Conservation (phyloP, 2,113 vertebrate genomes). For the Progne subis region DNA sequence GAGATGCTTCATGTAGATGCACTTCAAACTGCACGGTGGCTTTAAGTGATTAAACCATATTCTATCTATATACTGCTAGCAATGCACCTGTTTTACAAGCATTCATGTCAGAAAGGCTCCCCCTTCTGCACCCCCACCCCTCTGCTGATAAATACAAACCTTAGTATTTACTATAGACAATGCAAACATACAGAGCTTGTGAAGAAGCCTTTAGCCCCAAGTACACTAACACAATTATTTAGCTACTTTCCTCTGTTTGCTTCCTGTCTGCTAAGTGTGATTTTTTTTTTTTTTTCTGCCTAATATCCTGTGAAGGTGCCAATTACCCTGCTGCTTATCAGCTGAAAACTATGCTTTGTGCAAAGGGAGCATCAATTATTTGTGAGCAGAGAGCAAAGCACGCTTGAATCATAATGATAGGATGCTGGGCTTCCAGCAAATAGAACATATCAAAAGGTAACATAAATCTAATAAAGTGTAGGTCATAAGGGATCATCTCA, state of each 20-base stretch:
- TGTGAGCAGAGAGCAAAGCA: constrained; percentile 74
- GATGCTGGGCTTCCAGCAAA: constrained; percentile 70
- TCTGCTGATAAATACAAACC: constrained; percentile 2
- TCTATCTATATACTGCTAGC: not conserved
- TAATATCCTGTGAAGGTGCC: constrained; percentile 74
- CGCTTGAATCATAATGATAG: constrained; percentile 74
- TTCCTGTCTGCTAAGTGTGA: constrained; percentile 64
- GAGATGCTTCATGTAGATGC: not conserved
- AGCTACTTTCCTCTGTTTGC: constrained; percentile 55
- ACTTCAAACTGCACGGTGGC: not conserved
- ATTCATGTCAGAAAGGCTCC: not conserved
- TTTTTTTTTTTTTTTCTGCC: constrained; percentile 28
- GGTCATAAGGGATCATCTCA: constrained; percentile 71
- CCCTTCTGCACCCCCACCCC: too few relatives aligned
- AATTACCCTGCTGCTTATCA: constrained; percentile 77
- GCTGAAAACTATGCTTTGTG: constrained; percentile 76
- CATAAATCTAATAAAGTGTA: constrained; percentile 71
- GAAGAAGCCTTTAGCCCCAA: constrained; percentile 21
- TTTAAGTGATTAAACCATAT: not conserved
- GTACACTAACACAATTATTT: constrained; percentile 35
- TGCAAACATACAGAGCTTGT: constrained; percentile 25
- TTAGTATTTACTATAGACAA: constrained; percentile 40
- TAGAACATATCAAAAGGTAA: constrained; percentile 71
- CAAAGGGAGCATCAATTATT: constrained; percentile 80
- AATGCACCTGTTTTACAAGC: not conserved